Evolutionary conservation across 2,888 invertebrate genomes (phyloP).

Genomic region (Nasonovia ribisnigri): DNA sequence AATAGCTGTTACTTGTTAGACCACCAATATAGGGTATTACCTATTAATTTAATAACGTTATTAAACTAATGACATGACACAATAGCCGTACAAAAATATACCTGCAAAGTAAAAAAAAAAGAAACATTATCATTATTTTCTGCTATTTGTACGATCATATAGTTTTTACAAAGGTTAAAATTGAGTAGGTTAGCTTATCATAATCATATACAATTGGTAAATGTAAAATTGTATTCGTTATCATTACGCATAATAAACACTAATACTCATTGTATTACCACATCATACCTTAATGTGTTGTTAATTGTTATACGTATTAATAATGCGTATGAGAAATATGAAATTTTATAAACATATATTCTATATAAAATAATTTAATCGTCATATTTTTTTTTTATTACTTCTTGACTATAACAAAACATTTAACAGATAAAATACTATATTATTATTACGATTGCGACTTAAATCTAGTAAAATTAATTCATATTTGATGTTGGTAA

Average conservation of each 20-base stretch:
- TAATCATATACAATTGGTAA: too few species aligned
- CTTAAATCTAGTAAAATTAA: constrained; percentile 21
- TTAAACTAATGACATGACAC: neutral
- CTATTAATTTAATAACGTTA: neutral
- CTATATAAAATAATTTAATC: neutral
- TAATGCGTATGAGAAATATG: neutral
- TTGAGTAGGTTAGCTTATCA: neutral
- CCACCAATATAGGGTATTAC: neutral
- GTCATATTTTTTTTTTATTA: neutral
- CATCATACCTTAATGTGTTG: neutral
- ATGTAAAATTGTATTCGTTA: neutral
- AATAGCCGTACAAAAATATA: neutral
- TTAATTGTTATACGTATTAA: neutral
- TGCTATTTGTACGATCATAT: neutral
- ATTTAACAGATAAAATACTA: neutral
- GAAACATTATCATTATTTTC: neutral
- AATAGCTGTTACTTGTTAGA: neutral
- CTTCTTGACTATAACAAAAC: neutral
- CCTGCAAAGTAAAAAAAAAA: neutral
- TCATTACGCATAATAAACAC: neutral
- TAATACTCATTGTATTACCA: neutral
- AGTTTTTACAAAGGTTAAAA: neutral
- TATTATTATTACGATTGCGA: neutral
- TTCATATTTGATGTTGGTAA: neutral
- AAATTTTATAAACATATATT: neutral